These are phyloP conservation scores for Bos javanicus DNA, from an alignment of 2,113 vertebrate species.

Conservation along the genomic window DNA sequence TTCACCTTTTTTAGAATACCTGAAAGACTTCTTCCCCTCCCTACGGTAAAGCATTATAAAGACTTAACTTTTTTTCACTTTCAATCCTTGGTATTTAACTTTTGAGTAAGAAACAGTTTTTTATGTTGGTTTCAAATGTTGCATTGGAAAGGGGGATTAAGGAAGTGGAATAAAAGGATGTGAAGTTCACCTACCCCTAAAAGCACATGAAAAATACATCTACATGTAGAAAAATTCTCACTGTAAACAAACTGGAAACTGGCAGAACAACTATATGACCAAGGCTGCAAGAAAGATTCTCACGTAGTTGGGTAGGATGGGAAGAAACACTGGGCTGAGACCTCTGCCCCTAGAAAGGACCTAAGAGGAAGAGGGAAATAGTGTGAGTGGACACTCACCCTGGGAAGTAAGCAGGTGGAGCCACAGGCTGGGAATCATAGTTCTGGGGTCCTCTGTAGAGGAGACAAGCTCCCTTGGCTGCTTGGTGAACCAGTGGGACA, in stretches of 20 bases:
- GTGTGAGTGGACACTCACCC: neutral
- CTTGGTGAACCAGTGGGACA: neutral
- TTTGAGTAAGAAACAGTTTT: neutral
- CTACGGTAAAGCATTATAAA: neutral
- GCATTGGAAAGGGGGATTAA: neutral
- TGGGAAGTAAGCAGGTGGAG: neutral
- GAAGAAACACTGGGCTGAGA: neutral
- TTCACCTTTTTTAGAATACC: neutral
- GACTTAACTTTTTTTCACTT: neutral
- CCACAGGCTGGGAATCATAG: neutral
- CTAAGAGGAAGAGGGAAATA: neutral
- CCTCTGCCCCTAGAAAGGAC: neutral
- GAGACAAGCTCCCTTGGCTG: neutral
- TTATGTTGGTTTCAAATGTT: constrained; percentile 4
- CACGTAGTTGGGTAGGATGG: neutral
- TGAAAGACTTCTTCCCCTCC: neutral
- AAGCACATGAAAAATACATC: neutral
- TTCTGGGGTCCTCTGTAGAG: neutral
- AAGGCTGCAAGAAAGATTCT: neutral
- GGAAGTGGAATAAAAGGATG: neutral
- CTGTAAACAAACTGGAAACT: neutral
- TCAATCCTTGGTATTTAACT: constrained; percentile 7
- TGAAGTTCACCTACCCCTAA: neutral
- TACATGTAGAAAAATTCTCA: neutral
- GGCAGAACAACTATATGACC: neutral